These are phyloP conservation scores for Acanthacorydalis orientalis DNA, from an alignment of 2,888 invertebrate species.

Conservation along the genomic window DNA sequence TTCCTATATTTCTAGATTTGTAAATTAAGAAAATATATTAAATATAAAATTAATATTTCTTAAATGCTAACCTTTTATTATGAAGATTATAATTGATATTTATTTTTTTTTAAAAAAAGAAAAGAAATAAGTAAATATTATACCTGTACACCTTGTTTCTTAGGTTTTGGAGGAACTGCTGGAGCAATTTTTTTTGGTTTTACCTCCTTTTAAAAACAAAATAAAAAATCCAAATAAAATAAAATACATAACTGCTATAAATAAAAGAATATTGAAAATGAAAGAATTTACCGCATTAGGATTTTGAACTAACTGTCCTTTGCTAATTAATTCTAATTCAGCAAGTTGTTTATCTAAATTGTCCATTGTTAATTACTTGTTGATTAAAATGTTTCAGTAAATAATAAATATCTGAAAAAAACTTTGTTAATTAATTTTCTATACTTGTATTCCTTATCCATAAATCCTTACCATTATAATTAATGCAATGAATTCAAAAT, in stretches of 20 bases:
- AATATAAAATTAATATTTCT: no score
- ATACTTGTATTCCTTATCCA: no score
- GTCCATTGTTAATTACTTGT: conserved; percentile 27
- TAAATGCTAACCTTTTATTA: no score
- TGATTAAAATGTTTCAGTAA: no score
- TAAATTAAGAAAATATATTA: no score
- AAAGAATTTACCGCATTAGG: conserved; percentile 10
- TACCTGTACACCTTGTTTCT: conserved; percentile 23
- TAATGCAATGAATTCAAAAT: no score
- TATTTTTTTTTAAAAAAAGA: conserved; percentile 1
- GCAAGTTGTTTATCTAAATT: conserved; percentile 55
- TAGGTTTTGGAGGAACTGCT: conserved; percentile 66
- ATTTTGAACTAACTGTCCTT: conserved; percentile 22
- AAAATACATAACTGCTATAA: neutral
- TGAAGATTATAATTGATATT: no score
- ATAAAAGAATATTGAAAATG: neutral
- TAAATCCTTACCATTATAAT: no score
- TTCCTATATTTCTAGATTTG: no score
- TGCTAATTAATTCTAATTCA: conserved; percentile 44
- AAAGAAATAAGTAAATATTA: conserved; percentile 3
- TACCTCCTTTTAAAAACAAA: neutral
- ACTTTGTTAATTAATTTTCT: no score
- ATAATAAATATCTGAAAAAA: no score
- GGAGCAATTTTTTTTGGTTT: conserved; percentile 49
- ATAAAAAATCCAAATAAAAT: conserved; percentile 4